Evolutionary conservation across 2,888 invertebrate species (phyloP).

Genomic region (Trichacis sp.): DNA sequence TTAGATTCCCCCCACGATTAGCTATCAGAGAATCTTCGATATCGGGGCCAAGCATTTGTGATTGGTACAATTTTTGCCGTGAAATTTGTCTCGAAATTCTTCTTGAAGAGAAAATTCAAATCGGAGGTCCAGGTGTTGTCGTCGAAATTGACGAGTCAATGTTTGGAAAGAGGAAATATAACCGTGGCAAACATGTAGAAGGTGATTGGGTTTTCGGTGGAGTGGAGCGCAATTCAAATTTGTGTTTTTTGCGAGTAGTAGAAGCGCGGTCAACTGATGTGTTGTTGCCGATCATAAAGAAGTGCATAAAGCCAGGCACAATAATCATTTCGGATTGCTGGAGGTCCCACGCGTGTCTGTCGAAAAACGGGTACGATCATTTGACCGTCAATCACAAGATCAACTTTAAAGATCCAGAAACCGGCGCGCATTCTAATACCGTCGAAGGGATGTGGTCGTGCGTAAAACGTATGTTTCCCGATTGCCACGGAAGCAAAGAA

Average conservation of each 20-base stretch:
- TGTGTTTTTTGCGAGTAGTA: conserved; percentile 15
- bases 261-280: conserved; percentile 7
- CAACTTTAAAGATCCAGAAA: conserved; percentile 22
- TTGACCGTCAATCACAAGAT: conserved; percentile 17
- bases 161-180: conserved; percentile 35
- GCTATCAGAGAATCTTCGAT: neutral
- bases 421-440: conserved; percentile 15
- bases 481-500: conserved; percentile 1
- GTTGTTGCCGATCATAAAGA: conserved; percentile 12
- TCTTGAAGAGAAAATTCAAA: neutral
- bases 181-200: conserved; percentile 18
- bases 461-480: conserved; percentile 15
- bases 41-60: conserved; percentile 14
- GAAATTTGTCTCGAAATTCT: conserved; percentile 22
- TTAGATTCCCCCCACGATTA: neutral
- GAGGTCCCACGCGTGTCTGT: conserved; percentile 16
- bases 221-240: conserved; percentile 19
- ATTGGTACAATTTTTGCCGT: conserved; percentile 29
- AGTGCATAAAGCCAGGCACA: conserved; percentile 17
- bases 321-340: conserved; percentile 21
- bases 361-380: conserved; percentile 10
- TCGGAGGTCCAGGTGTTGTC: conserved; percentile 39
- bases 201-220: conserved; percentile 28
- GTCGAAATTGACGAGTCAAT: conserved; percentile 40
- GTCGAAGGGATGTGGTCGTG: conserved; percentile 23